Evolutionary conservation across 2,888 invertebrate species (phyloP), one percentile per base, ranked within the genome.

Genomic region (Drosophila prostipennis): DNA sequence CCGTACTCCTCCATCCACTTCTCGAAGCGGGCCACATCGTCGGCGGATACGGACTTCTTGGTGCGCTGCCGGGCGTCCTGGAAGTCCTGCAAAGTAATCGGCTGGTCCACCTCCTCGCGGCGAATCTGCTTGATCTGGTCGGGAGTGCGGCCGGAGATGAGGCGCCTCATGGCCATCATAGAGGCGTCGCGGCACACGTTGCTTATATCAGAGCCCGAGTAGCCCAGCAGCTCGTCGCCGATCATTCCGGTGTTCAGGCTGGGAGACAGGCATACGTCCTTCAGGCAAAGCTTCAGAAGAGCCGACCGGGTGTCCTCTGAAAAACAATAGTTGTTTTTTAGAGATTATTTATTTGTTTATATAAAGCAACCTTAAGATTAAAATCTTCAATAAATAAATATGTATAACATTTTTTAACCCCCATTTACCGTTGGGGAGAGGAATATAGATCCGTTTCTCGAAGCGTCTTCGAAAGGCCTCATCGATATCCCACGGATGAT

Each of bases 401-500:
- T 19, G 19, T 19, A 19, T 19, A 19, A 2, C 2, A 19, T 19
- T 19, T 19, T 19, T 19, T 19, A 0, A 19, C 19, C 19, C 26
- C 26, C 26, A 26, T 78, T 89, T 90, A 94, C 95, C 94, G 90
- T 95, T 95, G 39, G 98, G 98, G 61, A 98, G 93, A 23, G 97
- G 96, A 80, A 98, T 96, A 91, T 96, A 97, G 78, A 98, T 96
- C 77, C 97, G 93, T 91, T 98, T 98, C 89, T 98, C 97, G 76
- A 98, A 95, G 52, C 98, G 93, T 79, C 98, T 93, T 34, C 97
- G 93, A 80, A 98, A 94, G 0, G 97, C 97, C 87, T 97, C 97
- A 89, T 97, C 97, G 76, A 98, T 95, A 89, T 97, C 97, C 97
- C 97, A 97, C 0, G 98, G 97, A 89, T 97, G 96, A 92, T 98